These are phyloP conservation scores for Cerastis rubricosa DNA, from an alignment of 2,888 invertebrate genomes.

Conservation along the genomic window DNA sequence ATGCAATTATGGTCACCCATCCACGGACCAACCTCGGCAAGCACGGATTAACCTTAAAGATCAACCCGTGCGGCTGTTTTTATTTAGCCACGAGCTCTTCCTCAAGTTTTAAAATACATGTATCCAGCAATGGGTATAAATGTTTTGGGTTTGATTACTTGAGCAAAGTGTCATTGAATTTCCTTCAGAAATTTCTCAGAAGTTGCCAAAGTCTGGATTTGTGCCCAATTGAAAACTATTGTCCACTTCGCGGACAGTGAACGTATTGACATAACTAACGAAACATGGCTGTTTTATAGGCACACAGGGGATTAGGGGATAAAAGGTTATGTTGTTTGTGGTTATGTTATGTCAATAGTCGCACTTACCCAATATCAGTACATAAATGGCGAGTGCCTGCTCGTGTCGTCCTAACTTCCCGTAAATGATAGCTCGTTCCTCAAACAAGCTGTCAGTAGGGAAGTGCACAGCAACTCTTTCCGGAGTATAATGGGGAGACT, in stretches of 20 bases:
- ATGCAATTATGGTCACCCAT: too few species aligned
- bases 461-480: conserved; percentile 97
- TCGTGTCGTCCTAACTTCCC: conserved; percentile 98
- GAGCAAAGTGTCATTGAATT: neutral
- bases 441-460: conserved; percentile 95
- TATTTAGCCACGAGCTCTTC: too few species aligned
- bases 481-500: conserved; percentile 95
- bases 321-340: neutral
- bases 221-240: neutral
- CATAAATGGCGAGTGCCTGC: conserved; percentile 97
- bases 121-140: neutral
- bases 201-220: neutral
- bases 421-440: conserved; percentile 98
- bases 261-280: neutral
- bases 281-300: neutral
- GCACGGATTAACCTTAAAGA: too few species aligned
- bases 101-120: conserved; percentile 8
- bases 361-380: conserved; percentile 93
- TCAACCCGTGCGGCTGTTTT: too few species aligned
- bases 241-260: neutral
- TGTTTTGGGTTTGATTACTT: neutral
- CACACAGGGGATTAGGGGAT: neutral
- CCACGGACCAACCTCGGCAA: too few species aligned
- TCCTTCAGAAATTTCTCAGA: neutral
- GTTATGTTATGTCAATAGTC: neutral